Evolutionary conservation across 1,140 invertebrate genomes (phyloP).

Genomic region (Lepidurus packardi): DNA sequence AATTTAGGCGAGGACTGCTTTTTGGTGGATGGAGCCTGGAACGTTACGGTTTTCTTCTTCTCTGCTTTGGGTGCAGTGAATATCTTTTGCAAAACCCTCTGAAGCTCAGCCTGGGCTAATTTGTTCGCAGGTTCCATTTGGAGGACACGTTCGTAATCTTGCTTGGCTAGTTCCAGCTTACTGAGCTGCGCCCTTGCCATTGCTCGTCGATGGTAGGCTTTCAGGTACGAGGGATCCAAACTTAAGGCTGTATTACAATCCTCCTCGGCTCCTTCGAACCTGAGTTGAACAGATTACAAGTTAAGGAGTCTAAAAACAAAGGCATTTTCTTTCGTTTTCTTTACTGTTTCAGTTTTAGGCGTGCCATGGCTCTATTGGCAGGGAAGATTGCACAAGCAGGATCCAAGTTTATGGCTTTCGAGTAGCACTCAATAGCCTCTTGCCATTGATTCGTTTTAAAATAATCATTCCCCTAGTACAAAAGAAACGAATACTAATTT

Average conservation of each 20-base stretch:
- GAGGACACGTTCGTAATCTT: slow-evolving; percentile 60
- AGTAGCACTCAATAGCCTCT: slow-evolving; percentile 73
- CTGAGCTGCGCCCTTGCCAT: slow-evolving; percentile 58
- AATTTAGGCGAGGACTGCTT: neutral
- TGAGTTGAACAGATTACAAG: slow-evolving; percentile 43
- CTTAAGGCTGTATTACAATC: slow-evolving; percentile 67
- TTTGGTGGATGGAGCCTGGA: slow-evolving; percentile 4
- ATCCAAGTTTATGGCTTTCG: slow-evolving; percentile 66
- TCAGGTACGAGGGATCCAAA: slow-evolving; percentile 68
- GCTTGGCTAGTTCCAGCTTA: slow-evolving; percentile 56
- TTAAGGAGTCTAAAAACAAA: slow-evolving; percentile 19
- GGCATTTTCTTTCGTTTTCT: neutral
- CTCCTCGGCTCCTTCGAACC: slow-evolving; percentile 63
- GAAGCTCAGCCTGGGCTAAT: slow-evolving; percentile 53
- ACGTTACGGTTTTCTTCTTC: slow-evolving; percentile 36
- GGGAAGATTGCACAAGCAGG: slow-evolving; percentile 72
- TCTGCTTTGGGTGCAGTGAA: slow-evolving; percentile 26
- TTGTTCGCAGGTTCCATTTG: slow-evolving; percentile 65
- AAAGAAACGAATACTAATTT: slow-evolving; percentile 35
- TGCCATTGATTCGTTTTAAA: slow-evolving; percentile 71
- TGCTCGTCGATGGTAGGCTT: slow-evolving; percentile 69
- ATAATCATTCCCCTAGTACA: slow-evolving; percentile 66
- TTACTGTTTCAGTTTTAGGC: slow-evolving; percentile 75
- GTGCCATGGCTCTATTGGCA: slow-evolving; percentile 81
- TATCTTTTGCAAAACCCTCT: slow-evolving; percentile 52